Evolutionary conservation across 2,888 invertebrate species (phyloP).

Genomic region (Belgica antarctica): DNA sequence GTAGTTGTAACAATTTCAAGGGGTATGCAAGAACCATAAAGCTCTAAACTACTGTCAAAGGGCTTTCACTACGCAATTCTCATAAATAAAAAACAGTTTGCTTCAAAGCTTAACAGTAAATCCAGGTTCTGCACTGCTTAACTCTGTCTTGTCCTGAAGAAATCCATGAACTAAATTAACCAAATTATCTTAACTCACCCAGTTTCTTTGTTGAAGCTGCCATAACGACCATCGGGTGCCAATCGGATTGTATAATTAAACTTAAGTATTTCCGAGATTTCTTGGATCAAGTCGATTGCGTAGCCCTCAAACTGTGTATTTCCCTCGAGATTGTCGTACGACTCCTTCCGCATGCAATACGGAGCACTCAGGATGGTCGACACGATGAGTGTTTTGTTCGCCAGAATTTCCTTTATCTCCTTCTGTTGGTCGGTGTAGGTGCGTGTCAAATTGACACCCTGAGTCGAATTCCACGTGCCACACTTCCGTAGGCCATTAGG

Average conservation of each 20-base stretch:
- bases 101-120: too few relatives aligned
- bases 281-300: constrained; percentile 88
- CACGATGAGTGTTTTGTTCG: constrained; percentile 87
- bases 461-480: constrained; percentile 84
- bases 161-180: too few relatives aligned
- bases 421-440: constrained; percentile 82
- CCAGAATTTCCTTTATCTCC: constrained; percentile 83
- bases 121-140: too few relatives aligned
- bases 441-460: constrained; percentile 82
- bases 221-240: constrained; percentile 83
- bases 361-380: constrained; percentile 93
- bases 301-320: constrained; percentile 95
- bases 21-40: too few relatives aligned
- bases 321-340: constrained; percentile 77
- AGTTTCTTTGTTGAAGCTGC: constrained; percentile 74
- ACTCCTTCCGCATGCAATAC: constrained; percentile 91
- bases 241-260: constrained; percentile 85
- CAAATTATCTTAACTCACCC: constrained; percentile 44
- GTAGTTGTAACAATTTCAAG: too few relatives aligned
- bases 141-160: too few relatives aligned
- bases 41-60: too few relatives aligned
- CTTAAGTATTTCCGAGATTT: constrained; percentile 82
- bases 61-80: too few relatives aligned
- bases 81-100: too few relatives aligned
- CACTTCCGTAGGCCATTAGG: constrained; percentile 80